Evolutionary conservation across 2,888 invertebrate genomes (phyloP).

Genomic region (Agriopis marginaria): DNA sequence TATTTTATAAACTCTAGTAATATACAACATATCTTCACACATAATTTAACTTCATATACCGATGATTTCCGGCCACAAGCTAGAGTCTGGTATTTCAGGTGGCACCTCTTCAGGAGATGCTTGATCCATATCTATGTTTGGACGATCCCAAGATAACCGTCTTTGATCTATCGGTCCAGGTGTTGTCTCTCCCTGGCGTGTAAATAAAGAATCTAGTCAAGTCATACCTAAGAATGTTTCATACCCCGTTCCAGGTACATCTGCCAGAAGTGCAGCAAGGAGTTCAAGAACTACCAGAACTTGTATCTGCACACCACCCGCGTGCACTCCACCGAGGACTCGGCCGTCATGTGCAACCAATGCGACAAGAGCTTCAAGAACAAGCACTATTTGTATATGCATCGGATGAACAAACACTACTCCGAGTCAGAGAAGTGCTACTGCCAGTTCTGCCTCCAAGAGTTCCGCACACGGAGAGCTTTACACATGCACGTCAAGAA

Average conservation of each 20-base stretch:
- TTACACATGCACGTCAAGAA: conserved; percentile 77
- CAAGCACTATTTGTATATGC: conserved; percentile 82
- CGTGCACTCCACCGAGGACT: conserved; percentile 78
- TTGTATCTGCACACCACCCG: conserved; percentile 76
- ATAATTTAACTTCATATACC: too few relatives aligned
- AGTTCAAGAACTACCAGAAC: conserved; percentile 81
- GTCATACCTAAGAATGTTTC: neutral
- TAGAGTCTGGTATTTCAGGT: too few relatives aligned
- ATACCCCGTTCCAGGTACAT: conserved; percentile 58
- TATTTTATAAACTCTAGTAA: too few relatives aligned
- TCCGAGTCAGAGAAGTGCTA: conserved; percentile 76
- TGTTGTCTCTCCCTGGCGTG: too few relatives aligned
- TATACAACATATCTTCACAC: too few relatives aligned
- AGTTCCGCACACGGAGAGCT: conserved; percentile 74
- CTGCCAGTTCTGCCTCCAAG: conserved; percentile 78
- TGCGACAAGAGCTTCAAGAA: conserved; percentile 81
- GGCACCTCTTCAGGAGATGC: too few relatives aligned
- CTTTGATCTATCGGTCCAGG: too few relatives aligned
- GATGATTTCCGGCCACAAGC: too few relatives aligned
- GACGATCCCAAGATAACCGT: too few relatives aligned
- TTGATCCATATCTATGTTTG: too few relatives aligned
- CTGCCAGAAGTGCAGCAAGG: conserved; percentile 76
- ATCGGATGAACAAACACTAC: conserved; percentile 82
- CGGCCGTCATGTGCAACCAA: conserved; percentile 73
- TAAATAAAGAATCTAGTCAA: neutral